Evolutionary conservation across 1,140 invertebrate species (phyloP).

Genomic region (Steinernema feltiae): DNA sequence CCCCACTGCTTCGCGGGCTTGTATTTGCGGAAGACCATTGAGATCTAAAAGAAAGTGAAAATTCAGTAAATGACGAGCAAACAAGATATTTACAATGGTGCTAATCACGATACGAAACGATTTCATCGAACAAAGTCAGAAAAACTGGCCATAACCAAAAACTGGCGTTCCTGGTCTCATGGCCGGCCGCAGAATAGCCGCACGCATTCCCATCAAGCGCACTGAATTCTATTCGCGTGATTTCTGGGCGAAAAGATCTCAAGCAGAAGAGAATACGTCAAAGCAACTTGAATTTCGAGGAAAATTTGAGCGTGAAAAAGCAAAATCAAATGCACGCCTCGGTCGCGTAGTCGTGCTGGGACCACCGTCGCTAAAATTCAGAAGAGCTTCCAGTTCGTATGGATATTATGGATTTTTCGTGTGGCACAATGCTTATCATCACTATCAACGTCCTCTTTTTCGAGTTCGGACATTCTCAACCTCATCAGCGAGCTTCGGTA

Average conservation of each 20-base stretch:
- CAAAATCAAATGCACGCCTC: constrained; percentile 4
- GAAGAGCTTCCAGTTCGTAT: background rate
- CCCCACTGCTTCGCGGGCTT: constrained; percentile 39
- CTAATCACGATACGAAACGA: constrained; percentile 15
- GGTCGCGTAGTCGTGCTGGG: background rate
- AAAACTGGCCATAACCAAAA: too few species aligned
- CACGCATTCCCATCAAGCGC: too few species aligned
- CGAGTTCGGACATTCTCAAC: too few species aligned
- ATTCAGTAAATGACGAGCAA: background rate
- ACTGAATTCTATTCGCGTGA: too few species aligned
- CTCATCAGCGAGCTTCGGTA: too few species aligned
- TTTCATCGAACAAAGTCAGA: too few species aligned
- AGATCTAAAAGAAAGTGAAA: background rate
- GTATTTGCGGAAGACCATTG: constrained; percentile 45
- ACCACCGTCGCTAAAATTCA: background rate
- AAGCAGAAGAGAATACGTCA: too few species aligned
- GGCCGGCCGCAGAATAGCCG: too few species aligned
- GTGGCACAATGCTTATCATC: background rate
- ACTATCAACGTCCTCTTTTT: background rate
- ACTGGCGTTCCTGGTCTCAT: too few species aligned
- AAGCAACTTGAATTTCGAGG: too few species aligned
- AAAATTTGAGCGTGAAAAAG: background rate
- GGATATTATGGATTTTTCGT: constrained; percentile 6
- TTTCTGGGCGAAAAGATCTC: too few species aligned
- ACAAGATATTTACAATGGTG: background rate